A percentile compares a stretch with the other conserved stretches of the same genome.
Conservation (phyloP, 2,113 vertebrate genomes). For the Amblyornis subalaris region DNA sequence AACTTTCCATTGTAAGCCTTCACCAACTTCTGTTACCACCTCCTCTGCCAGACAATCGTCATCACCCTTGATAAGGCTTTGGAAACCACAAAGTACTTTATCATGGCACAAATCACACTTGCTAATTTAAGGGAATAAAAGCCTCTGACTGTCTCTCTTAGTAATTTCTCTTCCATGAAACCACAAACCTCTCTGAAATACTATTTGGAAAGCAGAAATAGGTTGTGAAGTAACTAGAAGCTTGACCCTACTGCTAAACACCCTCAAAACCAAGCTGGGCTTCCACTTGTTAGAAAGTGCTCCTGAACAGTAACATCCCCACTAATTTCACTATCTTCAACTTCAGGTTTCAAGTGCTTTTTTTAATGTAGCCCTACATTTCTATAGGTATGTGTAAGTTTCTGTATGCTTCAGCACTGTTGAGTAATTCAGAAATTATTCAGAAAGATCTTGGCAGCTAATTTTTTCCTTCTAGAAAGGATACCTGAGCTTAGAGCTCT, state of each 20-base stretch:
- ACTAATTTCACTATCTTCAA: not conserved
- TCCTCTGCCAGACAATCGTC: not conserved
- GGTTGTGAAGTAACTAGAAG: not conserved
- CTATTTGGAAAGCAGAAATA: not conserved
- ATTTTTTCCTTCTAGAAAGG: not conserved
- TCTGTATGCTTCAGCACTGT: not conserved
- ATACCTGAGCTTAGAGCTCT: not conserved
- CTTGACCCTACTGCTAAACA: not conserved
- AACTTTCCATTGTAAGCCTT: not conserved
- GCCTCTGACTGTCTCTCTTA: not conserved
- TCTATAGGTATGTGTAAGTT: not conserved
- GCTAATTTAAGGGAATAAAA: not conserved
- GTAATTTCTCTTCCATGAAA: not conserved
- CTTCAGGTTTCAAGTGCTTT: not conserved
- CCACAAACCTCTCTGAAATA: not conserved
- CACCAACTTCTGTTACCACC: not conserved
- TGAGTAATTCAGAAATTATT: not conserved
- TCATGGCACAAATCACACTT: not conserved
- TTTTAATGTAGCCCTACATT: not conserved
- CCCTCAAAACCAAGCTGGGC: not conserved
- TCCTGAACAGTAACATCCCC: not conserved
- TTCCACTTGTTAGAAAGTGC: not conserved
- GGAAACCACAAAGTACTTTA: not conserved
- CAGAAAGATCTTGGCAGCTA: not conserved
- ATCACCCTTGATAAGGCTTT: not conserved